phyloP scores from a whole-genome alignment of 2,113 vertebrate genomes.

The Albula glossodonta region DNA sequence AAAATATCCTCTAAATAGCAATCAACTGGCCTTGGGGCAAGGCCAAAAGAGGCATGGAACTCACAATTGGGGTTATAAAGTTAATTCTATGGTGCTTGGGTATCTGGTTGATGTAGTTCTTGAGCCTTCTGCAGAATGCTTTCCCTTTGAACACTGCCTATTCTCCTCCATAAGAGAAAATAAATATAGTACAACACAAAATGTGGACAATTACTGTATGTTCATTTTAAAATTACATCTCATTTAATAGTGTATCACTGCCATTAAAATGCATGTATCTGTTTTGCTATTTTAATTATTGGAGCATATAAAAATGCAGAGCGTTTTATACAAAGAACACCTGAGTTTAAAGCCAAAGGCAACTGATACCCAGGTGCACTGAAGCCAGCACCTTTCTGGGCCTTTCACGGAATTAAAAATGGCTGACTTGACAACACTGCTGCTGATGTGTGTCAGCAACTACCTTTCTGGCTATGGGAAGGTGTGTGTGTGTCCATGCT shows the following conservation, averaged over 20 bases:
- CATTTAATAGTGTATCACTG: not conserved
- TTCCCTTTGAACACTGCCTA: too few species aligned
- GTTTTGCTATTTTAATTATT: not conserved
- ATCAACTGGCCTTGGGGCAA: too few species aligned
- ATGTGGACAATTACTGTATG: too few species aligned
- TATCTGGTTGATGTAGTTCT: too few species aligned
- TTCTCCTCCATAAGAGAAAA: too few species aligned
- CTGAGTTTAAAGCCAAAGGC: slow-evolving; percentile 9
- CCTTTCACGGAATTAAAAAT: not conserved
- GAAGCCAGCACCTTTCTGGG: not conserved
- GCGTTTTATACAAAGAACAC: not conserved
- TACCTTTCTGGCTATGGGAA: not conserved
- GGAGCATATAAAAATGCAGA: not conserved
- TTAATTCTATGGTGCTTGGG: too few species aligned
- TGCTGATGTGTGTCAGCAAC: not conserved
- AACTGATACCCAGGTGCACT: slow-evolving; percentile 1
- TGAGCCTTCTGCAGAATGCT: too few species aligned
- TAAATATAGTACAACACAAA: too few species aligned
- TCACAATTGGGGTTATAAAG: too few species aligned
- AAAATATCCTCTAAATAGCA: too few species aligned
- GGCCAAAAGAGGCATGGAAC: too few species aligned
- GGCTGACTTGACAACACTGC: not conserved
- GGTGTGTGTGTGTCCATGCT: not conserved
- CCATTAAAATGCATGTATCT: not conserved
- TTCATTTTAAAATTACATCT: not conserved